These are phyloP conservation scores for Pipistrellus kuhlii DNA, from an alignment of 2,797 vertebrate species.

Conservation along the genomic window DNA sequence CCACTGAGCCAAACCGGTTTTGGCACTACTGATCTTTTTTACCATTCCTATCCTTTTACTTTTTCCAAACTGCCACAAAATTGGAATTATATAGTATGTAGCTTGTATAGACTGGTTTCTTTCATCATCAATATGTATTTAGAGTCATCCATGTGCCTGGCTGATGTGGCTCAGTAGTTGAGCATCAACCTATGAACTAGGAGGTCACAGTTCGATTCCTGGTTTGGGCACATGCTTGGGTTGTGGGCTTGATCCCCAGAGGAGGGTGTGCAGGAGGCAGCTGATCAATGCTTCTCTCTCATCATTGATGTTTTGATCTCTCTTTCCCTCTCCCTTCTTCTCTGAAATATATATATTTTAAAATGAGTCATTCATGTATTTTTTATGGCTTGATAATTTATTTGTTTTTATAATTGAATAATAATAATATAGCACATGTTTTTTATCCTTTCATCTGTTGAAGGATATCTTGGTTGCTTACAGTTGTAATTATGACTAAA, in stretches of 20 bases:
- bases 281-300: too few relatives aligned
- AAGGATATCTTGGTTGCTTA: not conserved
- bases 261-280: too few relatives aligned
- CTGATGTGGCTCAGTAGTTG: too few relatives aligned
- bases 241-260: too few relatives aligned
- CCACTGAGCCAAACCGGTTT: too few relatives aligned
- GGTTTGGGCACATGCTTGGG: too few relatives aligned
- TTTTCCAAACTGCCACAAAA: not conserved
- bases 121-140: constrained; percentile 6
- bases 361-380: not conserved
- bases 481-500: not conserved
- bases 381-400: not conserved
- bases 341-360: too few relatives aligned
- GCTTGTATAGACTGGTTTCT: not conserved
- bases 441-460: not conserved
- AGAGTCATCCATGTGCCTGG: not conserved
- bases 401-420: constrained; percentile 50
- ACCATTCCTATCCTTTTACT: not conserved
- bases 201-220: too few relatives aligned
- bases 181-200: too few relatives aligned
- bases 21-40: not conserved
- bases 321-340: too few relatives aligned
- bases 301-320: too few relatives aligned
- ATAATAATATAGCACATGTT: not conserved
- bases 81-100: not conserved